phyloP scores from a whole-genome alignment of 2,113 vertebrate species.

The Labeo rohita region DNA sequence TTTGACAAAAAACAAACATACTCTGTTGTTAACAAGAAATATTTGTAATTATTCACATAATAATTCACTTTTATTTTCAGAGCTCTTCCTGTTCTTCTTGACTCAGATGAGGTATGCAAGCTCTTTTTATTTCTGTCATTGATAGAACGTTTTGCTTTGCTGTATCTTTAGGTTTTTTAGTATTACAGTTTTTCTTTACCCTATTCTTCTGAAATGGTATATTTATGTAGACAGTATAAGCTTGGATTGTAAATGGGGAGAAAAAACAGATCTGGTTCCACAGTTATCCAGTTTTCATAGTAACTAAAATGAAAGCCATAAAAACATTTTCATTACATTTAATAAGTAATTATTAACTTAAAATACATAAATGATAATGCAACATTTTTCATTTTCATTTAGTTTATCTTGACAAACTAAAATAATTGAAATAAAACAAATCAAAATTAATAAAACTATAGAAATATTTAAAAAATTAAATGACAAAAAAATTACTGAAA shows the following conservation, averaged over 20 bases:
- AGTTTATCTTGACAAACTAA: background rate
- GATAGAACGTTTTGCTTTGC: background rate
- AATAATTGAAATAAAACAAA: background rate
- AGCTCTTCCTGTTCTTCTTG: slow-evolving; percentile 80
- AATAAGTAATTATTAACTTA: background rate
- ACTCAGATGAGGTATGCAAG: slow-evolving; percentile 80
- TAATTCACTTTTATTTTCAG: slow-evolving; percentile 57
- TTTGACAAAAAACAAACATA: background rate
- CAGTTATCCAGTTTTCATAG: too few relatives aligned
- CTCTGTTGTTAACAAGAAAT: background rate
- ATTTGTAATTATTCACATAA: background rate
- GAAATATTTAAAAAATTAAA: background rate
- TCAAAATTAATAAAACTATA: background rate
- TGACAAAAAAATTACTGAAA: too few relatives aligned
- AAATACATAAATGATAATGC: too few relatives aligned
- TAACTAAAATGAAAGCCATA: too few relatives aligned
- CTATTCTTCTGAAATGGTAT: background rate
- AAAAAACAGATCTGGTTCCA: too few relatives aligned
- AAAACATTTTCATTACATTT: background rate
- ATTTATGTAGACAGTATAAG: too few relatives aligned
- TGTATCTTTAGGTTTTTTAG: background rate
- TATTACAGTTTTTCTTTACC: background rate
- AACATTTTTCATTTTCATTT: background rate
- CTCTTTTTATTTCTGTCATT: background rate
- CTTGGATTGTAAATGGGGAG: background rate